These are phyloP conservation scores for Bombus sylvicola DNA, from an alignment of 1,140 invertebrate species.

Conservation along the genomic window DNA sequence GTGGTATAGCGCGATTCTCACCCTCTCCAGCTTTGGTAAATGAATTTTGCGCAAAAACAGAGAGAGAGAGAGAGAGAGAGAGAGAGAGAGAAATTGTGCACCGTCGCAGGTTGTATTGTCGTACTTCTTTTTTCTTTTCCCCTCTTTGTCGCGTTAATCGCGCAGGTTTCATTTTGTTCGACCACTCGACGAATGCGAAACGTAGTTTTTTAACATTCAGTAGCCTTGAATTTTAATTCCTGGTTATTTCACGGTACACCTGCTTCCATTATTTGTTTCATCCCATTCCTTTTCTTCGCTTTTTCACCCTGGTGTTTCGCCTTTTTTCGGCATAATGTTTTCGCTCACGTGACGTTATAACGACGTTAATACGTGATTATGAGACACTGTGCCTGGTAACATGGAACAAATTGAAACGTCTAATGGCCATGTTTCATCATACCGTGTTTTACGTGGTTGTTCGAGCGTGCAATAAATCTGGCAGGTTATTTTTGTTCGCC, in stretches of 20 bases:
- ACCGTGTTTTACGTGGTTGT: background rate
- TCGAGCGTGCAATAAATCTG: background rate
- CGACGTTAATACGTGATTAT: background rate
- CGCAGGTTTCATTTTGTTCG: background rate
- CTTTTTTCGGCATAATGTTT: background rate
- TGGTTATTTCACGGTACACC: background rate
- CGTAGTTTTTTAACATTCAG: conserved; percentile 28
- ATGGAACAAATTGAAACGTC: background rate
- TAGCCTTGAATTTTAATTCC: conserved; percentile 32
- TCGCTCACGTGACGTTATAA: background rate
- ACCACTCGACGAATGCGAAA: background rate
- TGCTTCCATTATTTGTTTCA: background rate
- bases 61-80: background rate
- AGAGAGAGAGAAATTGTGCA: background rate
- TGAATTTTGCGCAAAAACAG: background rate
- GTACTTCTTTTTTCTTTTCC: background rate
- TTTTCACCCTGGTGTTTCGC: background rate
- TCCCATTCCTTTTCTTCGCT: background rate
- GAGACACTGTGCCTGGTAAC: background rate
- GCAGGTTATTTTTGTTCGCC: background rate
- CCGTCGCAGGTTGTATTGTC: background rate
- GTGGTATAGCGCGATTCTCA: background rate
- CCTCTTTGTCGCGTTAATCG: background rate
- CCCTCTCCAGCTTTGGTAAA: background rate
- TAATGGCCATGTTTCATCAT: background rate